These are phyloP conservation scores for Rhynchophorus ferrugineus DNA, from an alignment of 1,140 invertebrate genomes.

Conservation along the genomic window DNA sequence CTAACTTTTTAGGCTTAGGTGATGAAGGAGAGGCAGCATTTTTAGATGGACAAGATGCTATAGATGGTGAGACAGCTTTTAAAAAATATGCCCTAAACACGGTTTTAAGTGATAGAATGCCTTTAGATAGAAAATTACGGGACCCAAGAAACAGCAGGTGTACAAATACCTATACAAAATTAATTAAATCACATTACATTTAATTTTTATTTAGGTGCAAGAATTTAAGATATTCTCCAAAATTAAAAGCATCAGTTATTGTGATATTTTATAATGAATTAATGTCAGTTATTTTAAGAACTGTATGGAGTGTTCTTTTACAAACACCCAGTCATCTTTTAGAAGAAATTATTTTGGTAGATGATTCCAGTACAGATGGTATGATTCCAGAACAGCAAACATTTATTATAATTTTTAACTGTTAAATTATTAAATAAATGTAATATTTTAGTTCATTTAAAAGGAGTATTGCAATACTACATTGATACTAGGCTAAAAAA, in stretches of 20 bases:
- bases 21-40: constrained; percentile 55
- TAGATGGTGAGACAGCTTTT: constrained; percentile 55
- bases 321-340: constrained; percentile 59
- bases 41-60: constrained; percentile 48
- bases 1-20: constrained; percentile 49
- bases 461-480: constrained; percentile 71
- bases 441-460: constrained; percentile 56
- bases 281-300: constrained; percentile 73
- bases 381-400: constrained; percentile 28
- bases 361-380: constrained; percentile 79
- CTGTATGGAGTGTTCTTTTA: constrained; percentile 81
- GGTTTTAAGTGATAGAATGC: constrained; percentile 71
- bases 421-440: too few species aligned
- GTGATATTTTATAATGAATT: constrained; percentile 90
- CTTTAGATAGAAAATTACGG: constrained; percentile 56
- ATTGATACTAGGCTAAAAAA: constrained; percentile 56
- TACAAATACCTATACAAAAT: not conserved
- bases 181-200: not conserved
- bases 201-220: constrained; percentile 46
- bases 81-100: constrained; percentile 78
- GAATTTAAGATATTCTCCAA: constrained; percentile 45
- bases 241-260: constrained; percentile 59
- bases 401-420: not conserved
- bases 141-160: constrained; percentile 36
- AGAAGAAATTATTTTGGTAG: constrained; percentile 81